Evolutionary conservation across 1,140 invertebrate species (phyloP).

Genomic region (Zophobas atratus): DNA sequence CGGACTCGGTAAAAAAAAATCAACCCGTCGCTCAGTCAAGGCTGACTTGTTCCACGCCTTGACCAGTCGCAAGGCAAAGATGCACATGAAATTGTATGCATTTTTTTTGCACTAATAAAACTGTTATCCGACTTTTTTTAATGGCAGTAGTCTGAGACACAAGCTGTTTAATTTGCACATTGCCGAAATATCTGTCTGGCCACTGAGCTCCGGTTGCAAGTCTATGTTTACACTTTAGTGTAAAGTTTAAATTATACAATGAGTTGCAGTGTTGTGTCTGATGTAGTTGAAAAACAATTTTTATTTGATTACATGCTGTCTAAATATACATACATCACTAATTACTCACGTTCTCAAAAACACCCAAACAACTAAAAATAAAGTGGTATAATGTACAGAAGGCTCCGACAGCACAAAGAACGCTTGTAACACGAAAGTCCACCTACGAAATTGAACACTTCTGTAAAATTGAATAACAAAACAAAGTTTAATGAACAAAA

Average conservation of each 20-base stretch:
- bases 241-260: constrained; percentile 10
- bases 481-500: too few relatives aligned
- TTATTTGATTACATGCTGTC: neutral
- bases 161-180: constrained; percentile 36
- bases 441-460: too few relatives aligned
- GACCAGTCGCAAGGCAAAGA: constrained; percentile 40
- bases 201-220: constrained; percentile 6
- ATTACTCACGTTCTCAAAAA: too few relatives aligned
- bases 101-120: constrained; percentile 53
- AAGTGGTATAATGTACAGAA: too few relatives aligned
- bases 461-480: too few relatives aligned
- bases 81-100: constrained; percentile 40
- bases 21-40: constrained; percentile 50
- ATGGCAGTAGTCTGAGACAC: constrained; percentile 37
- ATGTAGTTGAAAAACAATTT: constrained; percentile 27
- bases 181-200: constrained; percentile 37
- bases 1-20: constrained; percentile 46
- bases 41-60: constrained; percentile 47
- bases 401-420: too few relatives aligned
- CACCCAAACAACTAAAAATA: too few relatives aligned
- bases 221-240: constrained; percentile 32
- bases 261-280: constrained; percentile 22
- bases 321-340: too few relatives aligned
- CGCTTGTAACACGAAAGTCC: too few relatives aligned
- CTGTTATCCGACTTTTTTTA: constrained; percentile 50